phyloP scores from a whole-genome alignment of 2,113 vertebrate species.

The Hypomesus transpacificus region DNA sequence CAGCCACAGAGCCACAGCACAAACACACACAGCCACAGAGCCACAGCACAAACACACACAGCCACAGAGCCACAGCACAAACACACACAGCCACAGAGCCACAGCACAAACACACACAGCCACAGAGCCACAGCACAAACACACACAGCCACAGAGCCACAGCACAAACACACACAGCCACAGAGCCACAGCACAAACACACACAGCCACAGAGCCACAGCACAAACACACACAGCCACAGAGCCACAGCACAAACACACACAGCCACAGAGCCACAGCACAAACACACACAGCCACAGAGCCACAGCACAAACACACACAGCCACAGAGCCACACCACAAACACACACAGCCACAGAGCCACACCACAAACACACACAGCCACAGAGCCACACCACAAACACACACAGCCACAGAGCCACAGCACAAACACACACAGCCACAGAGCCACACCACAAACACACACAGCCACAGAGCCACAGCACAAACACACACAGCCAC shows the following conservation, averaged over 20 bases:
- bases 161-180: constrained; percentile 65
- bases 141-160: constrained; percentile 50
- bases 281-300: constrained; percentile 66
- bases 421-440: no score
- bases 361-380: no score
- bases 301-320: no score
- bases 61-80: no score
- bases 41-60: constrained; percentile 64
- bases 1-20: no score
- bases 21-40: constrained; percentile 46
- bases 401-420: no score
- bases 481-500: constrained; percentile 43
- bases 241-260: no score
- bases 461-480: no score
- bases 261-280: constrained; percentile 54
- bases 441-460: constrained; percentile 63
- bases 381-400: constrained; percentile 62
- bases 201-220: constrained; percentile 52
- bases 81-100: constrained; percentile 46
- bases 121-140: no score
- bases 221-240: constrained; percentile 66
- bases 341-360: no score
- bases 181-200: no score
- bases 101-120: constrained; percentile 66
- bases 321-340: constrained; percentile 58